Evolutionary conservation across 2,888 invertebrate species (phyloP).

Genomic region (Holacanthella duospinosa): DNA sequence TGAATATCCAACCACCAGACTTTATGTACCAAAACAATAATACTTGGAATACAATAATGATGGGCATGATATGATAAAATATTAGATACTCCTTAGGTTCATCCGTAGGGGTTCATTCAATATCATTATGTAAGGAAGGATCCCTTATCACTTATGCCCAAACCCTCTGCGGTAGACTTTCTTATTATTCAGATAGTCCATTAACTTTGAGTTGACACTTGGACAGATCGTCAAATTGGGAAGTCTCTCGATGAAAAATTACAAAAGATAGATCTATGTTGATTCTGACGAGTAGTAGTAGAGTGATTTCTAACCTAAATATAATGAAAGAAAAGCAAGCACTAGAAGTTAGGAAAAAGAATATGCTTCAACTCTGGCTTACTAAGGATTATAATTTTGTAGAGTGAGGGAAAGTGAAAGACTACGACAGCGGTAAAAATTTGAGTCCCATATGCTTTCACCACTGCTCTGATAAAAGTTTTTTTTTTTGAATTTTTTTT

Average conservation of each 20-base stretch:
- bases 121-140: background rate
- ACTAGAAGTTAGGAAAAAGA: too few relatives aligned
- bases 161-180: too few relatives aligned
- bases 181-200: too few relatives aligned
- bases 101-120: conserved; percentile 20
- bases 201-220: too few relatives aligned
- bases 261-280: too few relatives aligned
- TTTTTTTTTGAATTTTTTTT: background rate
- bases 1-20: conserved; percentile 25
- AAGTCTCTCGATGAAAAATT: background rate
- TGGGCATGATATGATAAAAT: conserved; percentile 17
- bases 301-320: too few relatives aligned
- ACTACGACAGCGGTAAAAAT: background rate
- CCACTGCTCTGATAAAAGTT: background rate
- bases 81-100: conserved; percentile 20
- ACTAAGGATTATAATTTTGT: too few relatives aligned
- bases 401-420: background rate
- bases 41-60: conserved; percentile 24
- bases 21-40: conserved; percentile 20
- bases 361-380: too few relatives aligned
- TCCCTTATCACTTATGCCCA: background rate
- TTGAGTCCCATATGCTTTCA: background rate
- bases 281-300: too few relatives aligned
- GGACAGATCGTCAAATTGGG: background rate
- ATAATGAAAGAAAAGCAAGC: too few relatives aligned